Conservation (phyloP, 2,113 vertebrate genomes). For the Lycaon pictus region DNA sequence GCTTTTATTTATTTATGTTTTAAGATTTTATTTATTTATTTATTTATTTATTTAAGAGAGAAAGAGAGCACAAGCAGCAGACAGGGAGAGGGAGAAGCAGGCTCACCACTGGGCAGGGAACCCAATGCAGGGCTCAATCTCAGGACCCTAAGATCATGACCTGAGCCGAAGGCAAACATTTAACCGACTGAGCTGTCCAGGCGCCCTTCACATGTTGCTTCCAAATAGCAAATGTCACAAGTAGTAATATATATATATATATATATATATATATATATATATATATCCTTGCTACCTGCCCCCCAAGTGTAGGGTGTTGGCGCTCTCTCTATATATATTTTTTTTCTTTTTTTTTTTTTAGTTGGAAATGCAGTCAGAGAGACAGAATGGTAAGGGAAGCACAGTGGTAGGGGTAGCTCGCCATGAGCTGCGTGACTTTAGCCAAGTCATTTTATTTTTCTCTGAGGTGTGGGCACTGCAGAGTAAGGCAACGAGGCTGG, state of each 20-base stretch:
- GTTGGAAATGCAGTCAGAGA: background rate
- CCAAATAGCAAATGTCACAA: background rate
- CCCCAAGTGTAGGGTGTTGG: too few species aligned
- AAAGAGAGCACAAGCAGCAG: background rate
- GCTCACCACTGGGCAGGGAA: background rate
- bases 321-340: background rate
- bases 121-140: background rate
- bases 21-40: background rate
- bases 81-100: background rate
- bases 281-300: too few species aligned
- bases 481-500: background rate
- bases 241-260: background rate
- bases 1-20: background rate
- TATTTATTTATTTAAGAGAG: background rate
- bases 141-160: background rate
- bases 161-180: background rate
- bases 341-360: too few species aligned
- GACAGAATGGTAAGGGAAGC: background rate
- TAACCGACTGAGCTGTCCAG: background rate
- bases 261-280: too few species aligned
- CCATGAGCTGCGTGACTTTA: background rate
- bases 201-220: background rate
- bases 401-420: background rate
- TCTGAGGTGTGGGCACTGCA: background rate
- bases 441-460: background rate